Conservation (phyloP, 2,113 vertebrate species). For the Gracilinanus agilis region DNA sequence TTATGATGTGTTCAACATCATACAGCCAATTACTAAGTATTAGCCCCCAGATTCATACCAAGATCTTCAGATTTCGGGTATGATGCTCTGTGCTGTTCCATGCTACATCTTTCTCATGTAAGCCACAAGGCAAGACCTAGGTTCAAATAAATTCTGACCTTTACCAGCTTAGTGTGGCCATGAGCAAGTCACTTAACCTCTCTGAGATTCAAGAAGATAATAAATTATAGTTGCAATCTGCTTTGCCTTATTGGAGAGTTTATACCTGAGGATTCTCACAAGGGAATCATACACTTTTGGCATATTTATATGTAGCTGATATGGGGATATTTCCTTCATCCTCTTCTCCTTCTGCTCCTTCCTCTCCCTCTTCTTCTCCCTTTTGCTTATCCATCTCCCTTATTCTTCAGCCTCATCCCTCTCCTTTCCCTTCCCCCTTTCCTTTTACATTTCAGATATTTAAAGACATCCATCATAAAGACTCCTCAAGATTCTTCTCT, state of each 20-base stretch:
- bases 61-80: neutral
- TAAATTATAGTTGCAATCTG: neutral
- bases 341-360: neutral
- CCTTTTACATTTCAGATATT: no score
- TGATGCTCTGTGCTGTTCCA: neutral
- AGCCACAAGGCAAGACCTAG: neutral
- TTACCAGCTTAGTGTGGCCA: neutral
- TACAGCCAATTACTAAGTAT: neutral
- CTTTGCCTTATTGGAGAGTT: neutral
- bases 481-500: no score
- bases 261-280: neutral
- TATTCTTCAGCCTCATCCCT: neutral
- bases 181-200: neutral
- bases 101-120: neutral
- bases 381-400: no score
- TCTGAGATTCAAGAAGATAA: neutral
- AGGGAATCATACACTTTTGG: neutral
- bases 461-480: no score
- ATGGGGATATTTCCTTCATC: neutral
- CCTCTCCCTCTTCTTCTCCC: neutral
- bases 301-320: neutral
- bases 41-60: neutral
- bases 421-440: neutral
- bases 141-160: neutral
- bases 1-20: neutral